Evolutionary conservation across 2,113 vertebrate species (phyloP), one percentile per base, ranked within the genome.

Genomic region (Pantherophis guttatus): DNA sequence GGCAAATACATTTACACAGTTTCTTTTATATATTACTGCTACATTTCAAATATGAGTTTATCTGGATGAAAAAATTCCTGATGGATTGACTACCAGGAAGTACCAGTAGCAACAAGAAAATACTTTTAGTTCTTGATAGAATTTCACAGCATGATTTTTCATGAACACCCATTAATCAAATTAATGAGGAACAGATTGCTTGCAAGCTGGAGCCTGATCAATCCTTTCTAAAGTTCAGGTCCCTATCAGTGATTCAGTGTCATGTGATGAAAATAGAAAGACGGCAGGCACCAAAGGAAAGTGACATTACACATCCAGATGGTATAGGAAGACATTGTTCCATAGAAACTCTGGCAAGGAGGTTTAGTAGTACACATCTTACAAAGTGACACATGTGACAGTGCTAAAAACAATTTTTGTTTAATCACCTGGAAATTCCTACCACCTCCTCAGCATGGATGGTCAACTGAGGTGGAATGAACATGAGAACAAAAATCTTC

Each of bases 1-100:
- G 94, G 94, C 90, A 96, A 86, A 91, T 8, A 87, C 52, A 19
- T 92, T 95, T 93, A 88, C 70, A 87, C 90, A 75, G 54, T 90
- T 96, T 94, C 88, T 23, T 75, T 91, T 50, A n/a, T 59, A 57
- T 87, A 70, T 13, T 21, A 70, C 55, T 88, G 33, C 23, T 15
- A 75, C 52, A 92, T 92, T 88, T 52, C 26, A 93, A 93, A 26
- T 3, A 1, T 55, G 93, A 59, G 93, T 94, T 92, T 93, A 7
- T 11, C 57, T 19, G 87, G 90, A 93, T 91, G 9, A 7, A 65
- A 70, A 5, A 50, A 70, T 90, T 95, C 81, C 87, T 93, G 50
- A 70, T 48, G 70, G 54, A 70, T 87, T 91, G 89, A 53, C 52
- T 12, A 33, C 50, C 39, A 92, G 53, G 86, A 11, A 19, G 87